Conservation (phyloP, 1,140 invertebrate genomes). For the Formica selysi region DNA sequence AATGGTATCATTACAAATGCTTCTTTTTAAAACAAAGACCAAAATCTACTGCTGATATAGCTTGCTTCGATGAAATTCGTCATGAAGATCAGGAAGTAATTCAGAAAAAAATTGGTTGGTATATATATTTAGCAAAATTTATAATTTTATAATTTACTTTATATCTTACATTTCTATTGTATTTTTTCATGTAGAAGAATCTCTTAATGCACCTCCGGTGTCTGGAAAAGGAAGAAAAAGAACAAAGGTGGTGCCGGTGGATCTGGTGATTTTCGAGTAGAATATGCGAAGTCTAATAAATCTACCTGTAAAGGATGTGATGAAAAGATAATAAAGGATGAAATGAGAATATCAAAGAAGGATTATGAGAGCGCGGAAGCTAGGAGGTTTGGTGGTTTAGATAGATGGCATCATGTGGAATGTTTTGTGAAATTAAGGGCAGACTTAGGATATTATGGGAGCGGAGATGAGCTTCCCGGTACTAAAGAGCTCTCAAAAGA, state of each 20-base stretch:
- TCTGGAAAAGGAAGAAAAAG: conserved; percentile 85
- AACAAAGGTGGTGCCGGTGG: conserved; percentile 67
- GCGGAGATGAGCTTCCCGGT: conserved; percentile 91
- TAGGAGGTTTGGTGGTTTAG: conserved; percentile 92
- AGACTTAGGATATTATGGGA: conserved; percentile 92
- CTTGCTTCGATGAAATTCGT: conserved; percentile 93
- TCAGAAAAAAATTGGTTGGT: conserved; percentile 90
- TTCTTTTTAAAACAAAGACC: conserved; percentile 95
- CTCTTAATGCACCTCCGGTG: conserved; percentile 18
- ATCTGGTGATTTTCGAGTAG: conserved; percentile 90
- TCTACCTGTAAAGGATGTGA: conserved; percentile 95
- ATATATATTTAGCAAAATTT: conserved; percentile 24
- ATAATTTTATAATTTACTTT: conserved; percentile 4
- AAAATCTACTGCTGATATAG: conserved; percentile 92
- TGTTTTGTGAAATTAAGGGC: conserved; percentile 95
- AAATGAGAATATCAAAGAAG: conserved; percentile 94
- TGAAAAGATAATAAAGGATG: conserved; percentile 94
- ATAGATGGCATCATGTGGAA: conserved; percentile 96
- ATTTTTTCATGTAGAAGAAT: conserved; percentile 60
- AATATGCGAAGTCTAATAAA: conserved; percentile 96
- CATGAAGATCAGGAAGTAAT: conserved; percentile 96
- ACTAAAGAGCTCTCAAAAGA: conserved; percentile 91
- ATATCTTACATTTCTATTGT: conserved; percentile 18
- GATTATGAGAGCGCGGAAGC: conserved; percentile 94
- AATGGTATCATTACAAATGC: conserved; percentile 96